Evolutionary conservation across 2,888 invertebrate genomes (phyloP).

Genomic region (Plusia festucae): DNA sequence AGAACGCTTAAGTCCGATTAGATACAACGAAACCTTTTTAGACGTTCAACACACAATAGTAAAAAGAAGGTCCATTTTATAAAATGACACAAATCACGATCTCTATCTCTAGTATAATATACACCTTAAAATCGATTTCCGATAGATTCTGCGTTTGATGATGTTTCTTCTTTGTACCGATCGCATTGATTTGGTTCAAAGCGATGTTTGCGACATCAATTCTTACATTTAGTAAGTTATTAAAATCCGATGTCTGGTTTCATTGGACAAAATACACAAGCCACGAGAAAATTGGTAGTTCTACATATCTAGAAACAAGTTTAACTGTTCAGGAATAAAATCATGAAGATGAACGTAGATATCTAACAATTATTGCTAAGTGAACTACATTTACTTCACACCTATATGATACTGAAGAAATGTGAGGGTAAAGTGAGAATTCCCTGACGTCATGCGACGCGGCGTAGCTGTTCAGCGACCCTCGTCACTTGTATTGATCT

Average conservation of each 20-base stretch:
- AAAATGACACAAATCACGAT: background rate
- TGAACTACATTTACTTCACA: background rate
- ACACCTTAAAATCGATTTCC: background rate
- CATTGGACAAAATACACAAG: too few relatives aligned
- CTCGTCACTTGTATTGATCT: constrained; percentile 3
- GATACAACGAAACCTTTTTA: constrained; percentile 35
- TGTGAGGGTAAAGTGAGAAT: constrained; percentile 1
- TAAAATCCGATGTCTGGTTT: too few relatives aligned
- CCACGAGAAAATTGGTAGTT: too few relatives aligned
- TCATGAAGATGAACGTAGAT: background rate
- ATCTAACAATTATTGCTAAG: background rate
- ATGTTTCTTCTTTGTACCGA: background rate
- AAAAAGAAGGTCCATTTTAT: constrained; percentile 16
- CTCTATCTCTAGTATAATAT: background rate
- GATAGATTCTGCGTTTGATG: background rate
- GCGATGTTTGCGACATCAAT: too few relatives aligned
- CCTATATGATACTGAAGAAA: constrained; percentile 1
- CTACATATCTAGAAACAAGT: too few relatives aligned
- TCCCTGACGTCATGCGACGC: constrained; percentile 4
- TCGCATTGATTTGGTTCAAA: too few relatives aligned
- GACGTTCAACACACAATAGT: constrained; percentile 11
- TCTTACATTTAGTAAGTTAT: too few relatives aligned
- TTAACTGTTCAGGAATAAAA: too few relatives aligned
- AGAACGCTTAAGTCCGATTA: constrained; percentile 34
- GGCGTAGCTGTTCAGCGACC: constrained; percentile 1